Percentiles rank a stretch among this genome's conserved stretches.
Conservation (phyloP, 2,888 invertebrate genomes). For the Hydrotaea cyrtoneurina region DNA sequence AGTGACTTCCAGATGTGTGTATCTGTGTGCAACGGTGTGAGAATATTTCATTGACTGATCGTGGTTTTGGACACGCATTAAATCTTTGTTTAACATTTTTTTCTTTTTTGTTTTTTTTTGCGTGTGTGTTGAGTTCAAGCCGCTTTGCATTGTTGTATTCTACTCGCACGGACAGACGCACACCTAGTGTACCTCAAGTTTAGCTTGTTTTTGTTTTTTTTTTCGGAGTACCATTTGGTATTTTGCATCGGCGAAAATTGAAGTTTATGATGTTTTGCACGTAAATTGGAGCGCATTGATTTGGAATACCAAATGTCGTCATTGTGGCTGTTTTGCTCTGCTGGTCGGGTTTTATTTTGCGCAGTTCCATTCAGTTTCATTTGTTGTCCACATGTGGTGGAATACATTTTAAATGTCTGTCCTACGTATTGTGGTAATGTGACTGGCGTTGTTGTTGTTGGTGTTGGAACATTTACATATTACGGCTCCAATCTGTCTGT, state of each 20-base stretch:
- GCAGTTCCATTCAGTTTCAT: conserved; percentile 37
- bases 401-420: background rate
- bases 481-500: conserved; percentile 64
- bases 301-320: conserved; percentile 60
- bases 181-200: background rate
- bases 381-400: background rate
- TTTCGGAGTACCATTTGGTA: background rate
- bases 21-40: background rate
- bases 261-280: conserved; percentile 48
- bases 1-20: too few species aligned
- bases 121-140: background rate
- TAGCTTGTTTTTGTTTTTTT: background rate
- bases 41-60: conserved; percentile 1
- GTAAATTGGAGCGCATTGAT: conserved; percentile 59
- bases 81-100: conserved; percentile 21
- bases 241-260: conserved; percentile 12
- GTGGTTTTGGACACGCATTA: conserved; percentile 45
- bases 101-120: too few species aligned
- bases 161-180: background rate
- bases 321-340: conserved; percentile 37
- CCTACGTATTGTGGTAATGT: background rate
- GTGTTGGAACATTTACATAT: conserved; percentile 37
- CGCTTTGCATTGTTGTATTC: background rate
- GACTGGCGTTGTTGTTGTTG: conserved; percentile 8
- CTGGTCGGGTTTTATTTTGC: conserved; percentile 6